Evolutionary conservation across 1,140 invertebrate species (phyloP), one percentile per base, ranked within the genome.

Genomic region (Camponotus vicinus): DNA sequence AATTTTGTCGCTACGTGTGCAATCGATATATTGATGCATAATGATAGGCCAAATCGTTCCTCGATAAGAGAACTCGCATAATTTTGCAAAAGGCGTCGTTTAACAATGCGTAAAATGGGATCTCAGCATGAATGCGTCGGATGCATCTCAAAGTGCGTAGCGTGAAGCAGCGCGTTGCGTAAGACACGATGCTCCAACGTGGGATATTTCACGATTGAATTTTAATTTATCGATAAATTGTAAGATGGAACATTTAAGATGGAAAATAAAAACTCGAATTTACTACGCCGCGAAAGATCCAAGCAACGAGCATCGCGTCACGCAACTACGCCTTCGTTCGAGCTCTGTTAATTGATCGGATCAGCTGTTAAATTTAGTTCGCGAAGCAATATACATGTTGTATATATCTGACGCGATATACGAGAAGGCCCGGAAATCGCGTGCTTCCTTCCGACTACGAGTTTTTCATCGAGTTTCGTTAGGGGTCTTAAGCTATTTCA

Each of bases 301-400:
- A 18, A 15, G 45, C 45, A 45, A 61, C 40, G 55, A 49, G n/a
- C 40, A 18, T 59, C 57, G 69, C 40, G 15, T 1, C 40, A 59
- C 11, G 67, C 55, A 82, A 82, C 79, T 61, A 52, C 40, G 55
- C 40, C 57, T 83, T 63, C 69, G 21, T 42, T 21, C 34, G 37
- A 45, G 18, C 21, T 15, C 13, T 15, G 64, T 75, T 63, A 83
- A 83, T 63, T 83, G 69, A 75, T 61, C 40, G 55, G 69, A 37
- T 83, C 79, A 61, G 57, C 42, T 59, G 55, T 83, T 83, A 83
- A 83, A 83, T 83, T 75, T 83, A 83, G 57, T 57, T 57, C 63
- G 61, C 61, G 79, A 73, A 83, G 75, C 40, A 18, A 73, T 83
- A 18, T 52, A 73, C 67, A 82, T 40, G 6, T n/a, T 40, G 6